Evolutionary conservation across 2,113 vertebrate species (phyloP).

Genomic region (Pelusios castaneus): DNA sequence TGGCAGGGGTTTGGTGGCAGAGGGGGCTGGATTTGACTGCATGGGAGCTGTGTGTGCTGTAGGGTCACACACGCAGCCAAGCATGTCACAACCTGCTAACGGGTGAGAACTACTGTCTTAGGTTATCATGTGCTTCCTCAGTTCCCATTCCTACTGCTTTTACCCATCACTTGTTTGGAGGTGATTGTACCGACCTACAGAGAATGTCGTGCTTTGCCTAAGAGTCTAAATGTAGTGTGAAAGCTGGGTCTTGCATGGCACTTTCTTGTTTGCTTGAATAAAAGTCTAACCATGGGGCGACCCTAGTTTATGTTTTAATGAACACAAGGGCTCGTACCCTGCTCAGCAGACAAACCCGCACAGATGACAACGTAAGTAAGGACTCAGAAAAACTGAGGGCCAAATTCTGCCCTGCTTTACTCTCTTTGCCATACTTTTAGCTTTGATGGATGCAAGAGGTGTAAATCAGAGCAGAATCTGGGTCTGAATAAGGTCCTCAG

Average conservation of each 20-base stretch:
- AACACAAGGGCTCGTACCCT: background rate
- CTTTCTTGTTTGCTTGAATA: background rate
- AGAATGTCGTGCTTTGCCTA: background rate
- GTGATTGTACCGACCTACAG: background rate
- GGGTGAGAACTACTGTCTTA: too few relatives aligned
- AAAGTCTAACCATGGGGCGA: background rate
- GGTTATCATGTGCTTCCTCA: constrained; percentile 39
- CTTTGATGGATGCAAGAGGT: background rate
- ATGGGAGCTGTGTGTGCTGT: too few relatives aligned
- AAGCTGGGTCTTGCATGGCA: background rate
- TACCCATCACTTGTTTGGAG: background rate
- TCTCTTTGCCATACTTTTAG: background rate
- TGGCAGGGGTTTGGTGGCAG: too few relatives aligned
- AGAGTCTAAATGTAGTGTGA: background rate
- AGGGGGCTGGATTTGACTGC: too few relatives aligned
- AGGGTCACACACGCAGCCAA: too few relatives aligned
- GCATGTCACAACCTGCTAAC: too few relatives aligned
- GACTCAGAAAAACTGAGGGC: background rate
- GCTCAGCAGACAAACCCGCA: background rate
- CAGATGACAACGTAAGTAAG: background rate
- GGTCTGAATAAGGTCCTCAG: background rate
- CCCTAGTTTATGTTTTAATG: constrained; percentile 1
- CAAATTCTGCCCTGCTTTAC: background rate
- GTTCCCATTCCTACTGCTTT: constrained; percentile 22
- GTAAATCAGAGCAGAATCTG: background rate